Conservation (phyloP, 2,113 vertebrate species). For the Narcine bancroftii region DNA sequence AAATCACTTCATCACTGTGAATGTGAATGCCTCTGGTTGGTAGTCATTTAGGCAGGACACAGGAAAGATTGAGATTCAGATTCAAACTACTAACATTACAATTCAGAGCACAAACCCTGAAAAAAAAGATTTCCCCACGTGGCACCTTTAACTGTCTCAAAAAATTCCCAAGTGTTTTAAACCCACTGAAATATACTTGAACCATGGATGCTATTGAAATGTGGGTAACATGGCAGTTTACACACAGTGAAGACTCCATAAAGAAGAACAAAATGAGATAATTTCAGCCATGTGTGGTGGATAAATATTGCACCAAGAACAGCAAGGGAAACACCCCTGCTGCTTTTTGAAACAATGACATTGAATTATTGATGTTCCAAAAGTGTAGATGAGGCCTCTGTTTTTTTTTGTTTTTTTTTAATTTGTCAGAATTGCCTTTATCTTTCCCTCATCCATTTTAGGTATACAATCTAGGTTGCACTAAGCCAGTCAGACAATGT, state of each 20-base stretch:
- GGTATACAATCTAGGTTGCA: no score
- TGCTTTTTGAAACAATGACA: not conserved
- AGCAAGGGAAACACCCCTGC: not conserved
- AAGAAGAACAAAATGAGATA: not conserved
- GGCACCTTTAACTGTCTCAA: not conserved
- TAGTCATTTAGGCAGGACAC: no score
- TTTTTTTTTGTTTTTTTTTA: no score
- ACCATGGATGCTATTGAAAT: not conserved
- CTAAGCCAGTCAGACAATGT: no score
- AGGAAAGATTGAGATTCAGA: no score
- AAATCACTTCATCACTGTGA: no score
- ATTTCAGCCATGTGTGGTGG: not conserved
- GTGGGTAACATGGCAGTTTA: not conserved
- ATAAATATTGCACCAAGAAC: not conserved
- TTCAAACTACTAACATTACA: not conserved
- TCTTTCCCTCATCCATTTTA: no score
- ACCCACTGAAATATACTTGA: not conserved
- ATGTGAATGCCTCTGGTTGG: no score
- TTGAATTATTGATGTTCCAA: not conserved
- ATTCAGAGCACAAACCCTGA: not conserved
- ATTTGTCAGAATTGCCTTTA: no score
- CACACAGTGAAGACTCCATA: not conserved
- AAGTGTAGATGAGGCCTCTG: not conserved
- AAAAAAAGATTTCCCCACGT: not conserved
- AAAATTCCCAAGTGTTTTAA: not conserved